phyloP scores from a whole-genome alignment of 2,113 vertebrate genomes.

The Rhea americana region DNA sequence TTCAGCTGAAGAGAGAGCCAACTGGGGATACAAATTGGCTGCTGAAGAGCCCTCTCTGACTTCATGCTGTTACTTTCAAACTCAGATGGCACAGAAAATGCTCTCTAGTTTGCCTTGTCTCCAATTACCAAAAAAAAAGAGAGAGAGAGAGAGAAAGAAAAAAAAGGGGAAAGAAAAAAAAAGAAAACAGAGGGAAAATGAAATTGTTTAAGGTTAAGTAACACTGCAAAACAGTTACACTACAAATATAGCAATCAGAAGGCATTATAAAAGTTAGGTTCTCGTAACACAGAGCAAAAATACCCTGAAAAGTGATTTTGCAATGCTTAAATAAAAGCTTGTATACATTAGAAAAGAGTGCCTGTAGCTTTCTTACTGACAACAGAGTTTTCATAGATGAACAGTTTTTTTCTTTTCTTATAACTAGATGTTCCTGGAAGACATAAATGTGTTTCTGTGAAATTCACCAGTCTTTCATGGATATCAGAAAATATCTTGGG shows the following conservation, averaged over 20 bases:
- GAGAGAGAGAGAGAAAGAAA: too few species aligned
- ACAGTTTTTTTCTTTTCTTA: not conserved
- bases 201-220: not conserved
- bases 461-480: not conserved
- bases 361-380: not conserved
- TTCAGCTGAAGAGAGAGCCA: slow-evolving; percentile 9
- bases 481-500: not conserved
- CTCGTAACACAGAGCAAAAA: not conserved
- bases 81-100: slow-evolving; percentile 27
- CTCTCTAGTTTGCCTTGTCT: not conserved
- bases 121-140: not conserved
- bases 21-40: slow-evolving; percentile 35
- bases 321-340: not conserved
- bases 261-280: not conserved
- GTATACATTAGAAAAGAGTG: not conserved
- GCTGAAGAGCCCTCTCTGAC: slow-evolving; percentile 7
- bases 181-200: not conserved
- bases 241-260: not conserved
- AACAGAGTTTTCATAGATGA: not conserved
- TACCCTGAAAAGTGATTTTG: not conserved
- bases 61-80: slow-evolving; percentile 28
- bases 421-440: not conserved
- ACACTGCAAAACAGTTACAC: not conserved
- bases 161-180: not conserved
- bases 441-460: not conserved